Evolutionary conservation across 1,140 invertebrate genomes (phyloP).

Genomic region (Saccostrea glomerata): DNA sequence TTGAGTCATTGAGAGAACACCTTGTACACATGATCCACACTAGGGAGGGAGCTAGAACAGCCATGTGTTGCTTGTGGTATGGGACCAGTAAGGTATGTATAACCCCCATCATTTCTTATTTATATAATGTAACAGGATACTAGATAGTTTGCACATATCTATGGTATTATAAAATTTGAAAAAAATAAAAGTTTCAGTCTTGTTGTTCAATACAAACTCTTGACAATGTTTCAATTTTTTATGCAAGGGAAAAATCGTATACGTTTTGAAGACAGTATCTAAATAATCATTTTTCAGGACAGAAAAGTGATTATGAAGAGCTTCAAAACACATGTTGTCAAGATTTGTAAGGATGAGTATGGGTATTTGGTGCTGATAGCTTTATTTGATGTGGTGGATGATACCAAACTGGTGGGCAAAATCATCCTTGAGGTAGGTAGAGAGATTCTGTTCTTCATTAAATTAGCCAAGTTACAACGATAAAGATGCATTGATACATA

Average conservation of each 20-base stretch:
- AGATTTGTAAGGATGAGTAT: conserved; percentile 90
- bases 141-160: too few relatives aligned
- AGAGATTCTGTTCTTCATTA: background rate
- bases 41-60: conserved; percentile 88
- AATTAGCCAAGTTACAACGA: too few relatives aligned
- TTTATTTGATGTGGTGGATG: conserved; percentile 94
- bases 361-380: conserved; percentile 90
- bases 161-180: too few relatives aligned
- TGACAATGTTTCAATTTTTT: too few relatives aligned
- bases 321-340: conserved; percentile 90
- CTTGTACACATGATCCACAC: conserved; percentile 90
- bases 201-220: too few relatives aligned
- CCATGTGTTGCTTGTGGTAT: conserved; percentile 89
- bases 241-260: too few relatives aligned
- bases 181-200: too few relatives aligned
- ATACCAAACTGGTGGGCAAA: conserved; percentile 94
- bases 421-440: conserved; percentile 81
- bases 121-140: too few relatives aligned
- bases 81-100: conserved; percentile 11
- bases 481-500: too few relatives aligned
- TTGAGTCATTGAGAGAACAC: conserved; percentile 85
- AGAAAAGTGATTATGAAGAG: conserved; percentile 86
- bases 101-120: too few relatives aligned
- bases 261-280: too few relatives aligned
- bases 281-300: conserved; percentile 70